Base-by-base conservation (phyloP, 2,888 invertebrate genomes). In the Drosophila histrio region DNA sequence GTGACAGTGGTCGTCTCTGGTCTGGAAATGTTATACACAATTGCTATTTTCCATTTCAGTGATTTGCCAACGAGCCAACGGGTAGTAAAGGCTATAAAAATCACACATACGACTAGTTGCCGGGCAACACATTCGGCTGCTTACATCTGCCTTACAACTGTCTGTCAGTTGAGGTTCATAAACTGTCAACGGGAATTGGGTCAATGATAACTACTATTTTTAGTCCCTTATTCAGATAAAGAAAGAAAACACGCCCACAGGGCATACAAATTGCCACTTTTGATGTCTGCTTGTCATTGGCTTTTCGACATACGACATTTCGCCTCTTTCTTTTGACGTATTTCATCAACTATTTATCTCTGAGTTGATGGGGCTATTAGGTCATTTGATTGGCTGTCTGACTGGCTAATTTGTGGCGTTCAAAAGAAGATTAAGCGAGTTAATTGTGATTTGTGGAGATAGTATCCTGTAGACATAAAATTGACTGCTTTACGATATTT, bases 191-290 rank as follows among this genome's bases (percentile, higher is more conserved):
- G 64, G 60, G 67, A 84, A 81, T 87, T 84, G 57, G 84, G 84
- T 87, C 84, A 87, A 79, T 62, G 85, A 69, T 65, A 38, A 64
- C 67, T 84, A 64, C 67, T 84, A 83, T 86, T 83, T 83, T 78
- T 80, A 80, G 78, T 50, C 24, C 13, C 26, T 22, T 9, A 3
- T 15, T 9, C 43, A 3, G 11, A 30, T 30, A 9, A n/a, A 43
- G n/a, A n/a, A n/a, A n/a, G n/a, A n/a, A n/a, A 28, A 1, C 52
- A 47, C 62, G 38, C 50, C 52, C 50, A 21, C n/a, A 4, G 34
- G 56, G 28, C 41, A 38, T 26, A 59, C 58, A 60, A 44, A 63
- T 63, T 59, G 43, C 11, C 58, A 54, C 24, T 39, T 43, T 50
- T 22, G 49, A 47, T 32, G 32, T 26, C n/a, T 11, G 15, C 7